Base-by-base conservation (phyloP, 2,797 vertebrate species). In the Sphenodon punctatus region DNA sequence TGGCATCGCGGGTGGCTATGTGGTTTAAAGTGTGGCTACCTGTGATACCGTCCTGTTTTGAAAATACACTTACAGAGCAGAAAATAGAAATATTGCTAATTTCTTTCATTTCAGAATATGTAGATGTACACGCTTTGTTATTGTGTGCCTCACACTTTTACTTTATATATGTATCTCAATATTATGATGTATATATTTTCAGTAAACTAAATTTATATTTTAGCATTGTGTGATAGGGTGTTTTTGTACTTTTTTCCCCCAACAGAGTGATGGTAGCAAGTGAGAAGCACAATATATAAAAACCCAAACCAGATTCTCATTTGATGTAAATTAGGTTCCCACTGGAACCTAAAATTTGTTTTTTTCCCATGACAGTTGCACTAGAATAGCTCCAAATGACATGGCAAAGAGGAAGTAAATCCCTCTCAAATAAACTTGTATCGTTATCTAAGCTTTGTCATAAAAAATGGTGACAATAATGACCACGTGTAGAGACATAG, bases 71-170 rank as follows among this genome's bases (percentile, higher is more conserved):
- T n/a, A n/a, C n/a, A 80, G 77, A 84, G 72, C 71, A 86, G 76
- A 46, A 90, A 91, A 89, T 85, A 59, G 42, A 85, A 88, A 76
- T 75, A 45, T 69, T 66, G 63, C 70, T 82, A 80, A 49, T 72
- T 82, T 84, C n/a, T 61, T 71, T 61, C 27, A 74, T 45, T 69
- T 84, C 81, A 87, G 80, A 93, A 78, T 74, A 87, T 80, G 80
- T 75, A 76, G 63, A 77, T 85, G 89, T 89, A 60, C 25, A 51
- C 42, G 55, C 53, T 89, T 56, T 4, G 49, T 58, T 69, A 16
- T 70, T 61, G 39, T 67, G n/a, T 60, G 46, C 3, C 46, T 67
- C 45, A 25, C 20, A 32, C 43, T 80, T 77, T n/a, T n/a, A n/a
- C n/a, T n/a, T n/a, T n/a, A n/a, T n/a, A n/a, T n/a, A n/a, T n/a